phyloP scores from a whole-genome alignment of 1,140 invertebrate species.

The Diabrotica undecimpunctata region DNA sequence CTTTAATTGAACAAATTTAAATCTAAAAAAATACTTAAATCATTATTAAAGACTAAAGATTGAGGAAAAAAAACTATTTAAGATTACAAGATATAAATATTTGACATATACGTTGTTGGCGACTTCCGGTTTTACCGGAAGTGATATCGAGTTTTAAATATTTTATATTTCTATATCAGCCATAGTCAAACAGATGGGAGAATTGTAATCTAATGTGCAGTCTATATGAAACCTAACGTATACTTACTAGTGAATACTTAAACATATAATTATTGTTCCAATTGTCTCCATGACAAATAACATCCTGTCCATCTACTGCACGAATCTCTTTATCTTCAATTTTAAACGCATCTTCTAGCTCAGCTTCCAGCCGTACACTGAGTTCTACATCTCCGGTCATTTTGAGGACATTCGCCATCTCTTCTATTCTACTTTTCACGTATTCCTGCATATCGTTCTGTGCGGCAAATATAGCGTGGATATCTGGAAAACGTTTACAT shows the following conservation, averaged over 20 bases:
- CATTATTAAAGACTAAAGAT: too few relatives aligned
- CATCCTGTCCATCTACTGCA: constrained; percentile 18
- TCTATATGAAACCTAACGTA: too few relatives aligned
- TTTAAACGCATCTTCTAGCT: constrained; percentile 8
- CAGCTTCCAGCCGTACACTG: constrained; percentile 16
- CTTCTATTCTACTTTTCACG: neutral
- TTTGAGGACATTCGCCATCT: constrained; percentile 15
- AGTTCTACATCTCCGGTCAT: constrained; percentile 23
- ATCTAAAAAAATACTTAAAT: too few relatives aligned
- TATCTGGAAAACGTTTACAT: constrained; percentile 23
- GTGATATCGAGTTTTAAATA: too few relatives aligned
- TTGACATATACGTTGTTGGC: too few relatives aligned
- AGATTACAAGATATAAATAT: too few relatives aligned
- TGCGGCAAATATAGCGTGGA: constrained; percentile 5
- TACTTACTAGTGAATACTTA: constrained; percentile 15
- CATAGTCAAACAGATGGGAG: too few relatives aligned
- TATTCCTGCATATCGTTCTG: constrained; percentile 14
- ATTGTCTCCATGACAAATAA: constrained; percentile 34
- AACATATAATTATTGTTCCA: constrained; percentile 40
- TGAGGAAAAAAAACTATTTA: too few relatives aligned
- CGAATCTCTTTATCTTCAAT: constrained; percentile 22
- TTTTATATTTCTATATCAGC: too few relatives aligned
- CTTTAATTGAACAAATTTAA: too few relatives aligned
- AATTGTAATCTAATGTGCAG: too few relatives aligned
- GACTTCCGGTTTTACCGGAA: too few relatives aligned